These are phyloP conservation scores for Agonopterix heracliana DNA, from an alignment of 2,888 invertebrate genomes.

Conservation along the genomic window DNA sequence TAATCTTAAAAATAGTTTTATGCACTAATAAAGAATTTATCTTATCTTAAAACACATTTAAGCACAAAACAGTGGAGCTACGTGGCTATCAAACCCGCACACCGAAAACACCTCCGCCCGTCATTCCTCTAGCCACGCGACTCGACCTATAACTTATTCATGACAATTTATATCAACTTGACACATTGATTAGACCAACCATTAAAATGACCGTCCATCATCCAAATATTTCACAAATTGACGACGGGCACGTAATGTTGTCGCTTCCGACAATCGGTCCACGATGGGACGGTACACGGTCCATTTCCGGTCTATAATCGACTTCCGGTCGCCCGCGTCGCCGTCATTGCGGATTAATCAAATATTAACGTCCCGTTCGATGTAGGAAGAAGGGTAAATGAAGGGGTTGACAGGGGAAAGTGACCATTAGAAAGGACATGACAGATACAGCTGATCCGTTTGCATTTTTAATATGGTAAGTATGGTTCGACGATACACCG, in stretches of 20 bases:
- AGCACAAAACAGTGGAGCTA: too few species aligned
- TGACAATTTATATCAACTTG: background rate
- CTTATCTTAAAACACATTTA: too few species aligned
- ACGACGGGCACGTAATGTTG: background rate
- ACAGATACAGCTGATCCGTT: too few species aligned
- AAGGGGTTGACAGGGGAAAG: background rate
- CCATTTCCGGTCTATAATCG: constrained; percentile 57
- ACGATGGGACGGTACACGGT: constrained; percentile 20
- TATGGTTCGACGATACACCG: too few species aligned
- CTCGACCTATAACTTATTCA: too few species aligned
- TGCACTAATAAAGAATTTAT: too few species aligned
- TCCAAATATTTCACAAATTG: background rate
- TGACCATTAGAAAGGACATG: background rate
- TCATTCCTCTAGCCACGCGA: too few species aligned
- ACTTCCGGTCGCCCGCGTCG: constrained; percentile 32
- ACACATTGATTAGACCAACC: background rate
- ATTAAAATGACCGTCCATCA: background rate
- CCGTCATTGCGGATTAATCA: constrained; percentile 33
- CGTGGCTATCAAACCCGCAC: too few species aligned
- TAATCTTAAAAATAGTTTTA: too few species aligned
- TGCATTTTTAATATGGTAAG: too few species aligned
- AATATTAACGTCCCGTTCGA: constrained; percentile 25
- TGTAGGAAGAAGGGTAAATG: background rate
- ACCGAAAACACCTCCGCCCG: too few species aligned
- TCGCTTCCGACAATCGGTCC: constrained; percentile 1